Conservation (phyloP, 2,888 invertebrate genomes). For the Caenorhabditis macrosperma region DNA sequence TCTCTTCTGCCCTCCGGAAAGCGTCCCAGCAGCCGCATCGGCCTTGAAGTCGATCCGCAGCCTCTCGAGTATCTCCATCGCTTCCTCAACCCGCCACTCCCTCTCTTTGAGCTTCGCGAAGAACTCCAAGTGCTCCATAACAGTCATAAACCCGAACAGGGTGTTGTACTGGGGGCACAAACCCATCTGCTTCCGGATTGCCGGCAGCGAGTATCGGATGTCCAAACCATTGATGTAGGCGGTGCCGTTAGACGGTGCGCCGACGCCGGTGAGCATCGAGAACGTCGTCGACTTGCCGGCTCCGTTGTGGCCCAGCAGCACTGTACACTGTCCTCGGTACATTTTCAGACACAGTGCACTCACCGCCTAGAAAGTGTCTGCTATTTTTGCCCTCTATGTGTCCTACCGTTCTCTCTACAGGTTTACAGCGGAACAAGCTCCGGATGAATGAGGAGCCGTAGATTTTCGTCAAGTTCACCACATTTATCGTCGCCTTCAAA, state of each 20-base stretch:
- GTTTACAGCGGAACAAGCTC: conserved; percentile 74
- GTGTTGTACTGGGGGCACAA: conserved; percentile 92
- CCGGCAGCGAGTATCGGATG: conserved; percentile 81
- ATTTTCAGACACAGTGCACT: conserved; percentile 86
- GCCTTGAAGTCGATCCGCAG: conserved; percentile 81
- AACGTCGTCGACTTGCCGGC: conserved; percentile 94
- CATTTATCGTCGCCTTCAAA: conserved; percentile 61
- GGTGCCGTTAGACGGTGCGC: conserved; percentile 68
- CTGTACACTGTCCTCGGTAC: conserved; percentile 86
- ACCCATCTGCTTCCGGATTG: conserved; percentile 84
- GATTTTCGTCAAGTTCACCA: conserved; percentile 70
- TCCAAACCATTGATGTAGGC: conserved; percentile 83
- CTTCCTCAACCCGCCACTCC: conserved; percentile 84
- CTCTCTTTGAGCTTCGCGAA: conserved; percentile 84
- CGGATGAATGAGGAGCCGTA: conserved; percentile 75
- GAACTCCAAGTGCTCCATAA: conserved; percentile 89
- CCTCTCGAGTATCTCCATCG: conserved; percentile 84
- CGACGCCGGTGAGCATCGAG: conserved; percentile 89
- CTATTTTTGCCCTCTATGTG: not conserved
- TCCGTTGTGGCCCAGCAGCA: conserved; percentile 88
- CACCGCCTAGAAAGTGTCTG: conserved; percentile 83
- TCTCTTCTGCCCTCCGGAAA: conserved; percentile 87
- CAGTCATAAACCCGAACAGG: conserved; percentile 89
- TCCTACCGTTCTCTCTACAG: conserved; percentile 56
- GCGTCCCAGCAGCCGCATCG: conserved; percentile 80